These are phyloP conservation scores for Tetragnatha versicolor DNA, from an alignment of 1,140 invertebrate species.

Conservation along the genomic window DNA sequence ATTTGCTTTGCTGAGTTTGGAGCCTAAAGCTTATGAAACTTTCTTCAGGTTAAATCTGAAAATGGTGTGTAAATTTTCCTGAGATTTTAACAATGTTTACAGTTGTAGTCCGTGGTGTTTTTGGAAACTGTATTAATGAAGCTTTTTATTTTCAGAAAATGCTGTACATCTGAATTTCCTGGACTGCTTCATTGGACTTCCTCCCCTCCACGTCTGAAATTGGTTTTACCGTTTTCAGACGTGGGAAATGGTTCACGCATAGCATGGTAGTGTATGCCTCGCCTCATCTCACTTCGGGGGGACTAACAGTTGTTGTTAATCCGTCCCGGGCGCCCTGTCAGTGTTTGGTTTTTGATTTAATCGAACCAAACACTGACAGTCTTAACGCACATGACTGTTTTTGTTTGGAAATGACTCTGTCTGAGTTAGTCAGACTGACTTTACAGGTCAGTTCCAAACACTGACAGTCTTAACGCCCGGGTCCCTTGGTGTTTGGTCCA, in stretches of 20 bases:
- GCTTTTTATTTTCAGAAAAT: background rate
- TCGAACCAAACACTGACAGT: slow-evolving; percentile 44
- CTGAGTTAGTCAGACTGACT: background rate
- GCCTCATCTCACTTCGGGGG: background rate
- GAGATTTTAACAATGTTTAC: too few relatives aligned
- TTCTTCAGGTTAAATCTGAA: too few relatives aligned
- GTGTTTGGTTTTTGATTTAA: background rate
- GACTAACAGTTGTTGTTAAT: background rate
- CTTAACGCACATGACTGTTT: background rate
- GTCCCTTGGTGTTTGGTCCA: slow-evolving; percentile 1
- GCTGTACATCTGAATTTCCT: background rate
- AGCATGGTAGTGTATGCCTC: background rate
- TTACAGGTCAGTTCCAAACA: slow-evolving; percentile 17
- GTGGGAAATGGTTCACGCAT: slow-evolving; percentile 43
- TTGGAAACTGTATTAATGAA: background rate
- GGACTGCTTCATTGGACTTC: background rate
- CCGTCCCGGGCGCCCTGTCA: background rate
- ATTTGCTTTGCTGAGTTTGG: too few relatives aligned
- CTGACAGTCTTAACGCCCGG: slow-evolving; percentile 30
- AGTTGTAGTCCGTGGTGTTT: too few relatives aligned
- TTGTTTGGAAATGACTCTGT: slow-evolving; percentile 16
- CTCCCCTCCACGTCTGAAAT: slow-evolving; percentile 16
- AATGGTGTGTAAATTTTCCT: too few relatives aligned
- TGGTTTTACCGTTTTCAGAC: background rate
- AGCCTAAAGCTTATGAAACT: too few relatives aligned